phyloP scores from a whole-genome alignment of 2,113 vertebrate genomes.

The Potamarius usumacintae region DNA sequence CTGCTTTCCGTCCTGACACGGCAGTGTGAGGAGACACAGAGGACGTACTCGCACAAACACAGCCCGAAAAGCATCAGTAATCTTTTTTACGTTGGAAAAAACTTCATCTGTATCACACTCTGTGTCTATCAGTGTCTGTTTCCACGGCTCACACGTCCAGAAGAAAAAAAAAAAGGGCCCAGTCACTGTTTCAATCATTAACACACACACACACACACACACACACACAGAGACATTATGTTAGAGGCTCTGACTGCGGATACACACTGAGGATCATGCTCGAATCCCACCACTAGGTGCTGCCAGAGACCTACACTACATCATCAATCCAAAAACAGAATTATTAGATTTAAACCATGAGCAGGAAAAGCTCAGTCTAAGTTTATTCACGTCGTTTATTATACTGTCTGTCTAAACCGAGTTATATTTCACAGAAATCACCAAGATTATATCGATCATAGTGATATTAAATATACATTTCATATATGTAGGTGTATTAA shows the following conservation, averaged over 20 bases:
- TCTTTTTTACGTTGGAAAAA: neutral
- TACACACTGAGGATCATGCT: constrained; percentile 56
- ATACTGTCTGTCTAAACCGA: neutral
- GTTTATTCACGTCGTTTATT: neutral
- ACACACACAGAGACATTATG: neutral
- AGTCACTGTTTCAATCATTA: neutral
- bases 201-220: neutral
- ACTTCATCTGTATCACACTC: neutral
- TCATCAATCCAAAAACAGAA: constrained; percentile 42
- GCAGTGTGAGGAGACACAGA: constrained; percentile 7
- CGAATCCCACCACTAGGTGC: constrained; percentile 91
- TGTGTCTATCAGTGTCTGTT: neutral
- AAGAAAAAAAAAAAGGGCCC: neutral
- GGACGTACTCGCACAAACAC: neutral
- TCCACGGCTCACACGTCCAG: neutral
- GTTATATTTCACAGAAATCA: neutral
- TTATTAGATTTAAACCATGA: neutral
- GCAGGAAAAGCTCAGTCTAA: neutral
- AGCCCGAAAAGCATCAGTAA: neutral
- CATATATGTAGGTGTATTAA: too few relatives aligned
- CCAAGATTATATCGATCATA: neutral
- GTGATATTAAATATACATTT: neutral
- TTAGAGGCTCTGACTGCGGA: neutral
- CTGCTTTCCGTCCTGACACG: constrained; percentile 24
- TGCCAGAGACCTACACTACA: constrained; percentile 84